phyloP scores from a whole-genome alignment of 2,113 vertebrate genomes.

The Pyrgilauda ruficollis region DNA sequence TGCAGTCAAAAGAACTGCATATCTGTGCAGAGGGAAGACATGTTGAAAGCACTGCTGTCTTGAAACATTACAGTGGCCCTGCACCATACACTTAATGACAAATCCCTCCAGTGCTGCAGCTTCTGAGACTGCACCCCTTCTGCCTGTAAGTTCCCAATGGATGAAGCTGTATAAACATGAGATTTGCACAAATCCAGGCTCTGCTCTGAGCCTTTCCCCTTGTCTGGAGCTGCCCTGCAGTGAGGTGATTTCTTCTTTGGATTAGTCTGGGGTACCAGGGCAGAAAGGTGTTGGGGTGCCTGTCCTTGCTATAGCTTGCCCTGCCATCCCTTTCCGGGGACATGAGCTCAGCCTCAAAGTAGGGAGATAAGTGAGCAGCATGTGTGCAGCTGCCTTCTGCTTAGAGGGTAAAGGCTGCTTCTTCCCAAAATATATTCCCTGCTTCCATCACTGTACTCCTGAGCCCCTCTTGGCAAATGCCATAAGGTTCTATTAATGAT shows the following conservation, averaged over 20 bases:
- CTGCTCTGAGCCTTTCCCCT: background rate
- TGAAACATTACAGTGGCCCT: background rate
- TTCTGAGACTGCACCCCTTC: background rate
- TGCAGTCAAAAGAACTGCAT: background rate
- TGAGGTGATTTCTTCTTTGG: background rate
- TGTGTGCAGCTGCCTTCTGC: background rate
- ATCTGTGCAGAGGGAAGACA: too few relatives aligned
- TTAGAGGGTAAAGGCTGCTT: background rate
- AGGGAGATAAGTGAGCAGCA: background rate
- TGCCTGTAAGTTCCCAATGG: too few relatives aligned
- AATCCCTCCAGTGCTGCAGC: background rate
- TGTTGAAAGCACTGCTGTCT: background rate
- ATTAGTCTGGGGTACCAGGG: rapidly evolving
- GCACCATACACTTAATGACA: background rate
- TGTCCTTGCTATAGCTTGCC: background rate
- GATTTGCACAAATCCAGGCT: background rate
- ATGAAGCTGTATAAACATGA: background rate
- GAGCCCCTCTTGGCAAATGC: background rate
- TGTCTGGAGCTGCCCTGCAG: background rate
- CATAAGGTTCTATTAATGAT: background rate
- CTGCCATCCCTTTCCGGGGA: background rate
- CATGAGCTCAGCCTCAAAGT: background rate
- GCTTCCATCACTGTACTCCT: background rate
- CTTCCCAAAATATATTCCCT: background rate
- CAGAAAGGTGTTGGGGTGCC: background rate